Conservation (phyloP, 2,888 invertebrate genomes). For the Platycheirus albimanus region DNA sequence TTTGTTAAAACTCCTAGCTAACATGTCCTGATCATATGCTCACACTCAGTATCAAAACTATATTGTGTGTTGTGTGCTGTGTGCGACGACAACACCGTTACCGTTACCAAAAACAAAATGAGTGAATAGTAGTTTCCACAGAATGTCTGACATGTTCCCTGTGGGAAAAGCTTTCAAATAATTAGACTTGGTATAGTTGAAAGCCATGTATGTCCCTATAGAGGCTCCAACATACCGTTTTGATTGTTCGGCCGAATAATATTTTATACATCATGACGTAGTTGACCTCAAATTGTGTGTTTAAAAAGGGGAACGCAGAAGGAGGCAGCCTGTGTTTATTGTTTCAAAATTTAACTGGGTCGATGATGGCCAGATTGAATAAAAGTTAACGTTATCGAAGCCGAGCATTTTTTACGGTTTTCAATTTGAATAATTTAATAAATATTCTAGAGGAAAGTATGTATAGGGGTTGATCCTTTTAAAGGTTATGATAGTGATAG, state of each 20-base stretch:
- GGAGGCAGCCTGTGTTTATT: conserved; percentile 42
- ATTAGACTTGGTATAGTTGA: conserved; percentile 35
- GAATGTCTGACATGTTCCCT: conserved; percentile 60
- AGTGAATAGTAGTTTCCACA: conserved; percentile 50
- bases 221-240: conserved; percentile 23
- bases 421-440: too few species aligned
- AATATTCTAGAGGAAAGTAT: too few species aligned
- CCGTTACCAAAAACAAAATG: conserved; percentile 56
- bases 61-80: too few species aligned
- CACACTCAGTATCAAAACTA: neutral
- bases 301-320: neutral
- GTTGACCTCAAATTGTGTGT: conserved; percentile 37
- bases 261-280: neutral
- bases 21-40: neutral
- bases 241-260: conserved; percentile 37
- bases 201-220: conserved; percentile 1
- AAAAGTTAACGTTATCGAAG: too few species aligned
- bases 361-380: neutral
- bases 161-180: conserved; percentile 58
- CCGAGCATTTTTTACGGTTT: too few species aligned
- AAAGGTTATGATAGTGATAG: too few species aligned
- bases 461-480: too few species aligned
- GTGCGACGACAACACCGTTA: conserved; percentile 42
- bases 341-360: conserved; percentile 36
- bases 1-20: conserved; percentile 3